A percentile compares a stretch with the other conserved stretches of the same genome.
Evolutionary conservation across 2,113 vertebrate genomes (phyloP).

Genomic region (Hucho hucho): DNA sequence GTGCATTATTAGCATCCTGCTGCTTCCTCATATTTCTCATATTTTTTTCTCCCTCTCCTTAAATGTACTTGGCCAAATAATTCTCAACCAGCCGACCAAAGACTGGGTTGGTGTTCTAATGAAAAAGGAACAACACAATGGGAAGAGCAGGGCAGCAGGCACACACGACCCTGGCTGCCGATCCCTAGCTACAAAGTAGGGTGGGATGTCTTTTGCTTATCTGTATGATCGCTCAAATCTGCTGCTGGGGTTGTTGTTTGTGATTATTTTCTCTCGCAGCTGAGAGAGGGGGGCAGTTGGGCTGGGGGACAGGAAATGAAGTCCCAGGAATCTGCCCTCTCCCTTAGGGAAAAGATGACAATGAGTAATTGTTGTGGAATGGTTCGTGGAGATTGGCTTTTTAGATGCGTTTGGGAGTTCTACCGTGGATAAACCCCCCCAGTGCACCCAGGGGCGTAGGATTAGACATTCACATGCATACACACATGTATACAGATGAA

Average conservation of each 20-base stretch:
- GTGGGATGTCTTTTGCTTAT: constrained; percentile 9
- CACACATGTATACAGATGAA: constrained; percentile 26
- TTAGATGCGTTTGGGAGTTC: constrained; percentile 73
- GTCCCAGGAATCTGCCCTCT: constrained; percentile 48
- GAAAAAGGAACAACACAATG: no score
- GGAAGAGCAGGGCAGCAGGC: no score
- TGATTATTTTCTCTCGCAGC: constrained; percentile 30
- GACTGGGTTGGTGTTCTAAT: no score
- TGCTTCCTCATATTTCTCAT: constrained; percentile 97
- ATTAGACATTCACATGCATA: constrained; percentile 47
- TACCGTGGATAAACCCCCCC: constrained; percentile 68
- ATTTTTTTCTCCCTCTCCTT: constrained; percentile 56
- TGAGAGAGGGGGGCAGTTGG: constrained; percentile 14
- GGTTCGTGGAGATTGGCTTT: constrained; percentile 66
- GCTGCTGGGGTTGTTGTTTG: constrained; percentile 14
- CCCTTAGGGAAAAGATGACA: constrained; percentile 48
- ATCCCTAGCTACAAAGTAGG: not conserved
- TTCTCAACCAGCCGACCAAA: no score
- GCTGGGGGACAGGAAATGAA: constrained; percentile 58
- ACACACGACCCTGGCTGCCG: not conserved
- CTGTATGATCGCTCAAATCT: constrained; percentile 14
- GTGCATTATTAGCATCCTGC: constrained; percentile 98
- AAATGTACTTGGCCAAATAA: no score
- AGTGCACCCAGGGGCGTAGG: constrained; percentile 61
- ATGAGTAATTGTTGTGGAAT: constrained; percentile 69